Evolutionary conservation across 2,888 invertebrate species (phyloP).

Genomic region (Drosophila affinis): DNA sequence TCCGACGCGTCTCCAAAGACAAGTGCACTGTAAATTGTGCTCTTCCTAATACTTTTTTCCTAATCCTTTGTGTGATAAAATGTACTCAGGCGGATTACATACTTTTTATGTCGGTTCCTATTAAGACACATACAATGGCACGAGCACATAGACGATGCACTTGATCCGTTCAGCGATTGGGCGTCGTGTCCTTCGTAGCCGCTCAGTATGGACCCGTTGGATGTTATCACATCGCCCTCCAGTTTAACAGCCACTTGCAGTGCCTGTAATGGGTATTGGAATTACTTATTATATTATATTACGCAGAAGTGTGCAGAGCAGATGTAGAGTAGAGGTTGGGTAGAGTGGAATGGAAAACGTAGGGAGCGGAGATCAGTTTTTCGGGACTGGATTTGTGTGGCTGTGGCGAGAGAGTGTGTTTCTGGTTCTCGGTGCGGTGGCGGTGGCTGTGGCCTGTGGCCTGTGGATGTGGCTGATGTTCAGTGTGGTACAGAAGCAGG

Average conservation of each 20-base stretch:
- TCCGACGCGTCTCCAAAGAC: background rate
- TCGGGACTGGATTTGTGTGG: slow-evolving; percentile 50
- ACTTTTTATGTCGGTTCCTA: slow-evolving; percentile 84
- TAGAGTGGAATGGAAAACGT: slow-evolving; percentile 27
- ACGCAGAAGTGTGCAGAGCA: background rate
- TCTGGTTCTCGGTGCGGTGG: slow-evolving; percentile 14
- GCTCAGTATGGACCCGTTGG: slow-evolving; percentile 94
- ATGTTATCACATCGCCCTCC: slow-evolving; percentile 98
- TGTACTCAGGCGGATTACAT: slow-evolving; percentile 55
- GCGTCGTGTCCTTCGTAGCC: slow-evolving; percentile 85
- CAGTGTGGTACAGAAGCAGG: slow-evolving; percentile 42
- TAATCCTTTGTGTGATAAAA: background rate
- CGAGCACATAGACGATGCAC: slow-evolving; percentile 84
- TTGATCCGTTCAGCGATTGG: slow-evolving; percentile 82
- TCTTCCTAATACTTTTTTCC: slow-evolving; percentile 12
- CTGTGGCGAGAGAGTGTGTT: slow-evolving; percentile 3
- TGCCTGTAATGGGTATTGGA: slow-evolving; percentile 87
- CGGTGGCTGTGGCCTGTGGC: background rate
- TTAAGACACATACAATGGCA: slow-evolving; percentile 84
- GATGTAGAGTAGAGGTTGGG: slow-evolving; percentile 18
- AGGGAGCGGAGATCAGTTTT: slow-evolving; percentile 27
- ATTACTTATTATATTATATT: slow-evolving; percentile 35
- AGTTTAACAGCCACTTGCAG: slow-evolving; percentile 97
- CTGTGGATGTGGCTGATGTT: slow-evolving; percentile 2
- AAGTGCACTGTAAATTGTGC: slow-evolving; percentile 26